Conservation (phyloP, 2,888 invertebrate species). For the Oxycera nigricornis region DNA sequence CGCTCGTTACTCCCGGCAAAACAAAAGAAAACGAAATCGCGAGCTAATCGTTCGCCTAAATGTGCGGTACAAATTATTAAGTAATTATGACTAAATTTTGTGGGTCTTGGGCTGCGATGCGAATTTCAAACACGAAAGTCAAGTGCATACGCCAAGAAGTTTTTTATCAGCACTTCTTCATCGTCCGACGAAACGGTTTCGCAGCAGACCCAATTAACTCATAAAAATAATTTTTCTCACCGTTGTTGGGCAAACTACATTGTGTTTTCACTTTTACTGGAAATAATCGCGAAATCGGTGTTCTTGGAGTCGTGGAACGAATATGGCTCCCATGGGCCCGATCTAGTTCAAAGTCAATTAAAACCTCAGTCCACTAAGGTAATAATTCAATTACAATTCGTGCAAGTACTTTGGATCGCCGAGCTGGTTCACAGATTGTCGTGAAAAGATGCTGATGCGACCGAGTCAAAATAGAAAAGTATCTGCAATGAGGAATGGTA, state of each 20-base stretch:
- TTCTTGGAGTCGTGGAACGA: background rate
- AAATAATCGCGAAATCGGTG: background rate
- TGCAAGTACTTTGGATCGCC: background rate
- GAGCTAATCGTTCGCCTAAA: background rate
- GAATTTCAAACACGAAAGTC: background rate
- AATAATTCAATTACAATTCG: constrained; percentile 29
- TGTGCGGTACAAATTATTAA: background rate
- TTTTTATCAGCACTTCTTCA: background rate
- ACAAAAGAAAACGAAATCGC: background rate
- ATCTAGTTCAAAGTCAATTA: constrained; percentile 38
- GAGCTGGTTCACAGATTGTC: constrained; percentile 5
- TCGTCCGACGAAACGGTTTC: background rate
- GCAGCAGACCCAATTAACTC: background rate
- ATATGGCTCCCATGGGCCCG: constrained; percentile 5
- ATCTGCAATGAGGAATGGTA: background rate
- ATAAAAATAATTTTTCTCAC: background rate
- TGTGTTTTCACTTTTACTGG: constrained; percentile 8
- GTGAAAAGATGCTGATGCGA: background rate
- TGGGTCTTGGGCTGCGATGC: no score
- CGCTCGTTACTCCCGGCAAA: background rate
- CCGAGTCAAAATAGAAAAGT: background rate
- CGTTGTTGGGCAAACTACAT: background rate
- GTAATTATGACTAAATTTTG: background rate
- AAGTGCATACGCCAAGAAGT: background rate
- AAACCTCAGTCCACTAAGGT: background rate